Evolutionary conservation across 2,888 invertebrate species (phyloP), one percentile per base, ranked within the genome.

Genomic region (Zele albiditarsus): DNA sequence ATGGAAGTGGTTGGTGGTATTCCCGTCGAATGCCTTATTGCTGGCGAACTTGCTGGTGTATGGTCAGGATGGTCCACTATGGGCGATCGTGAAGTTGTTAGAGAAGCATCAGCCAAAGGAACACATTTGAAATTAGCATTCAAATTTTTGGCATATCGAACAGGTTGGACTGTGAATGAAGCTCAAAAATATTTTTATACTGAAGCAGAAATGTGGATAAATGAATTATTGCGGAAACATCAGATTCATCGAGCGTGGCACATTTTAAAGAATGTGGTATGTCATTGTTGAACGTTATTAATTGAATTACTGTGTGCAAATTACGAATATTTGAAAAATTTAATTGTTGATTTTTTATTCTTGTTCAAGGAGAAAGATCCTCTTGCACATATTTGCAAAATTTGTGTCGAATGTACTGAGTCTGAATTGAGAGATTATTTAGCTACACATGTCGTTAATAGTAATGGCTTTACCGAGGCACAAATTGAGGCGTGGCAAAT

Each of bases 81-180:
- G 80, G 92, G 92, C 57, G 90, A 92, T 42, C 90, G 92, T 83
- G 93, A 94, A 88, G 92, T 94, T 60, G 92, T 92, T 0, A 90
- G 94, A 81, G 94, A 94, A 86, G 93, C 94, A 16, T 93, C 93
- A 38, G 92, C 92, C 1, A 94, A 94, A 85, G 94, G 94, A 23
- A 91, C 91, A 33, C 92, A 93, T 81, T 91, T 93, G 63, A 89
- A 90, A 46, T 86, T 94, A 73, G 93, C 93, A 57, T 87, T 92
- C 70, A 91, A 90, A 80, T 94, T 92, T 87, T 87, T 94, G 25
- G 90, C 91, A 81, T 86, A 87, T 58, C 91, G 92, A 82, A 92
- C 91, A 84, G 89, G 90, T 76, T 91, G 92, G 89, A 90, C 88
- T 78, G 87, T 91, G 74, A 85, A 89, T 25, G 91, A 91, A 60